Evolutionary conservation across 2,888 invertebrate genomes (phyloP).

Genomic region (Xylophagus ater): DNA sequence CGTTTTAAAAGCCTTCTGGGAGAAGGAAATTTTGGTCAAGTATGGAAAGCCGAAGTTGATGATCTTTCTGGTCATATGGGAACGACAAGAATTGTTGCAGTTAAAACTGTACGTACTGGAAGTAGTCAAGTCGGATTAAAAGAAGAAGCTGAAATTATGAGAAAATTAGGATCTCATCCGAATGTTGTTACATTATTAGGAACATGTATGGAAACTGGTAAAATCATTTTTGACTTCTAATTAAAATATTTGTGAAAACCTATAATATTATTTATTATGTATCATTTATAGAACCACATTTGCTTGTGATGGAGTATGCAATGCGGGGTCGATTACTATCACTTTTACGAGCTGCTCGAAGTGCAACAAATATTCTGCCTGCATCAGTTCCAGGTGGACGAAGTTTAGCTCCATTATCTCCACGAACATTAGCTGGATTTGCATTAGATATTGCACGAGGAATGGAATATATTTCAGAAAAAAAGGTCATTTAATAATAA

Average conservation of each 20-base stretch:
- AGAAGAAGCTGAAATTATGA: slow-evolving; percentile 75
- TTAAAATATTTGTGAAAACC: not conserved
- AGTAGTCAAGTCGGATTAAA: slow-evolving; percentile 64
- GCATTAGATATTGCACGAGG: slow-evolving; percentile 73
- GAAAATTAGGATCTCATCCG: slow-evolving; percentile 68
- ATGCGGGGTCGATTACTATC: slow-evolving; percentile 72
- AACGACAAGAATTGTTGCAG: slow-evolving; percentile 69
- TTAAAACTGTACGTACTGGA: slow-evolving; percentile 70
- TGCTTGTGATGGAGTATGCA: slow-evolving; percentile 76
- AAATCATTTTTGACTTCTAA: slow-evolving; percentile 14
- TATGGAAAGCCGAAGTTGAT: slow-evolving; percentile 78
- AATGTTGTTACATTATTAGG: slow-evolving; percentile 73
- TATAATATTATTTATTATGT: slow-evolving; percentile 5
- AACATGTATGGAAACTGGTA: slow-evolving; percentile 74
- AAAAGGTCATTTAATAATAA: slow-evolving; percentile 48
- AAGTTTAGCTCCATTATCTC: slow-evolving; percentile 36
- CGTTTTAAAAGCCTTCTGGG: slow-evolving; percentile 67
- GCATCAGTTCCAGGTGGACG: slow-evolving; percentile 39
- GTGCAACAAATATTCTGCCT: slow-evolving; percentile 40
- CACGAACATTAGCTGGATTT: slow-evolving; percentile 63
- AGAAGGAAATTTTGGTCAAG: slow-evolving; percentile 79
- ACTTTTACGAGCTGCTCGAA: slow-evolving; percentile 51
- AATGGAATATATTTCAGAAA: slow-evolving; percentile 72
- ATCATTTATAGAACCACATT: slow-evolving; percentile 61
- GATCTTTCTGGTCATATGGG: slow-evolving; percentile 66